Evolutionary conservation across 2,797 vertebrate genomes (phyloP).

Genomic region (Tapirus indicus): DNA sequence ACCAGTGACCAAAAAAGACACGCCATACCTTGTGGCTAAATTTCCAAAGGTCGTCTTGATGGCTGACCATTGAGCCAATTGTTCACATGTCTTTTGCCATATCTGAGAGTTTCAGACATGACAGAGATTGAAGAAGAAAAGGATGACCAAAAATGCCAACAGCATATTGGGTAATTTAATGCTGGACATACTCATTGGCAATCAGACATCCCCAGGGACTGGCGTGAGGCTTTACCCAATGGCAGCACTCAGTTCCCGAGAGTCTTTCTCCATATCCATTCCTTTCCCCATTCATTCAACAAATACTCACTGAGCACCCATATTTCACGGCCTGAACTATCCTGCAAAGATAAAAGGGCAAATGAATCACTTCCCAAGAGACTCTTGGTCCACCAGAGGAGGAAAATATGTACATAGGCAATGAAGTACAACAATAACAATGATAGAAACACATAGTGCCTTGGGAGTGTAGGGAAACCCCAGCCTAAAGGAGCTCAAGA

Average conservation of each 20-base stretch:
- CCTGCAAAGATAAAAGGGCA: neutral
- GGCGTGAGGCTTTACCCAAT: neutral
- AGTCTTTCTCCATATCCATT: neutral
- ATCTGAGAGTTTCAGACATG: neutral
- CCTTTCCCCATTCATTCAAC: neutral
- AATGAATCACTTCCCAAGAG: neutral
- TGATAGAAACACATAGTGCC: neutral
- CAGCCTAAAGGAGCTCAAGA: neutral
- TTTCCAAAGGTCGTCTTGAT: conserved; percentile 24
- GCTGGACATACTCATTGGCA: neutral
- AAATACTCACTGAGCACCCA: neutral
- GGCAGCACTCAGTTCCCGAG: neutral
- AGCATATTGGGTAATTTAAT: neutral
- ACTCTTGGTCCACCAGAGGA: neutral
- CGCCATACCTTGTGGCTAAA: neutral
- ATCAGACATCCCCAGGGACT: neutral
- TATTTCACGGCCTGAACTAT: neutral
- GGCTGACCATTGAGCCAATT: neutral
- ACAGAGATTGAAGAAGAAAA: neutral
- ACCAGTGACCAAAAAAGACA: neutral
- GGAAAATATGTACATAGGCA: neutral
- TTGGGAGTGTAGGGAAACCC: neutral
- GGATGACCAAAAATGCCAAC: neutral
- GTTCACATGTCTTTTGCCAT: conserved; percentile 4
- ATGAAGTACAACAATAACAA: neutral